Conservation (phyloP, 2,888 invertebrate species). For the Pteria penguin region DNA sequence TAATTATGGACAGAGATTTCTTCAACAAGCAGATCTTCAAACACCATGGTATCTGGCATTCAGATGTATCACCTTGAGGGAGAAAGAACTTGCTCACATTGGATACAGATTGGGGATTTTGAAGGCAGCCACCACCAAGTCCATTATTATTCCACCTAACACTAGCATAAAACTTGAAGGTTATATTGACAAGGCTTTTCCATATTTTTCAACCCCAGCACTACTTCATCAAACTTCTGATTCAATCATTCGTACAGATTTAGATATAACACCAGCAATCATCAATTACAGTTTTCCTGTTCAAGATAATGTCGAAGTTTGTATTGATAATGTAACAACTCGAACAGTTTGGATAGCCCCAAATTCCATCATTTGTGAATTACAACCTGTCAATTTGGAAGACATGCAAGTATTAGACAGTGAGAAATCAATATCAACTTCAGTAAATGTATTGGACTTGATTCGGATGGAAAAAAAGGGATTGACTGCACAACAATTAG, state of each 20-base stretch:
- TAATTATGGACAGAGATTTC: slow-evolving; percentile 22
- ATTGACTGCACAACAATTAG: too few relatives aligned
- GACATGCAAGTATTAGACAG: too few relatives aligned
- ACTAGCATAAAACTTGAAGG: slow-evolving; percentile 6
- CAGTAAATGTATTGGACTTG: too few relatives aligned
- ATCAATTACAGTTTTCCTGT: not conserved
- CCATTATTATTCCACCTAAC: slow-evolving; percentile 26
- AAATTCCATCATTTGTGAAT: slow-evolving; percentile 10
- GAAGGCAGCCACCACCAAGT: slow-evolving; percentile 12
- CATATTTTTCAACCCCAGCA: slow-evolving; percentile 17
- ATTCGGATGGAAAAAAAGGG: too few relatives aligned
- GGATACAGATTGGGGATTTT: slow-evolving; percentile 24
- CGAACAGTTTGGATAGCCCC: slow-evolving; percentile 9
- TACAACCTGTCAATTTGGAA: slow-evolving; percentile 22
- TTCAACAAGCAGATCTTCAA: slow-evolving; percentile 25
- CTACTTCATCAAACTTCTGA: slow-evolving; percentile 9
- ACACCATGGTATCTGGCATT: slow-evolving; percentile 42
- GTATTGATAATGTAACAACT: slow-evolving; percentile 29
- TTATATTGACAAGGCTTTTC: slow-evolving; percentile 22
- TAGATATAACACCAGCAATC: slow-evolving; percentile 25
- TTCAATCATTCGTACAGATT: slow-evolving; percentile 17
- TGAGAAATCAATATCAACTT: too few relatives aligned
- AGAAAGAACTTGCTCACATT: slow-evolving; percentile 22
- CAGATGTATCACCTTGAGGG: slow-evolving; percentile 19
- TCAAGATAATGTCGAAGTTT: not conserved